Percentiles rank a stretch among this genome's conserved stretches.
These are phyloP conservation scores for Drosophila persimilis DNA, from an alignment of 1,140 invertebrate species.

Conservation along the genomic window DNA sequence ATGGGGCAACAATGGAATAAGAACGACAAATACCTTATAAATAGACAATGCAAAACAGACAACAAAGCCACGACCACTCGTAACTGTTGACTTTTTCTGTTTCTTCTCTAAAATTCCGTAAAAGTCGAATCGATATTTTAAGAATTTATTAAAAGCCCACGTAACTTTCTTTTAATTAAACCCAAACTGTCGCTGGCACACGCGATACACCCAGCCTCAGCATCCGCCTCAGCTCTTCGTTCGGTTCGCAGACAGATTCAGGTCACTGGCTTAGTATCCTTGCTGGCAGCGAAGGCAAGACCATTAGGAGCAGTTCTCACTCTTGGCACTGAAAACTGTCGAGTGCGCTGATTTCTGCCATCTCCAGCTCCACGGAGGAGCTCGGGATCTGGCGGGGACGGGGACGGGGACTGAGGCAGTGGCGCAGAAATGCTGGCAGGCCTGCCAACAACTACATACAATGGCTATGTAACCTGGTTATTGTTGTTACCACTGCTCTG, in stretches of 20 bases:
- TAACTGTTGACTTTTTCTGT: too few species aligned
- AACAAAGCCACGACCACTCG: conserved; percentile 3
- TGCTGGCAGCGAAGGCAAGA: conserved; percentile 14
- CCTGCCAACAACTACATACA: conserved; percentile 7
- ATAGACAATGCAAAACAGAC: conserved; percentile 28
- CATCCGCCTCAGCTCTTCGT: neutral
- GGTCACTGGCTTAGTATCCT: conserved; percentile 38
- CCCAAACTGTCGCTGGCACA: neutral
- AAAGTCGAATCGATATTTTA: too few species aligned
- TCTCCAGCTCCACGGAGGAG: neutral
- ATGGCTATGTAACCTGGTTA: conserved; percentile 17
- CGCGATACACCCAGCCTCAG: conserved; percentile 2
- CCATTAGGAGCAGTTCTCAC: conserved; percentile 35
- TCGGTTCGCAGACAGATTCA: conserved; percentile 33
- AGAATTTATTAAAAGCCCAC: too few species aligned
- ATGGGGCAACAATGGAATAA: conserved; percentile 1
- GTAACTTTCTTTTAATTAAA: too few species aligned
- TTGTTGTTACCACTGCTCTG: conserved; percentile 20
- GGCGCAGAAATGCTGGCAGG: neutral
- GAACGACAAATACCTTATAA: conserved; percentile 46
- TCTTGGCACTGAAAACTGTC: conserved; percentile 9
- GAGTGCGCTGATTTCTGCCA: conserved; percentile 23
- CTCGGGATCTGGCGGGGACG: neutral
- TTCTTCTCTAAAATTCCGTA: too few species aligned
- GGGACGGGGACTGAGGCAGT: too few species aligned